phyloP scores from a whole-genome alignment of 2,113 vertebrate genomes.

The Thymallus thymallus region DNA sequence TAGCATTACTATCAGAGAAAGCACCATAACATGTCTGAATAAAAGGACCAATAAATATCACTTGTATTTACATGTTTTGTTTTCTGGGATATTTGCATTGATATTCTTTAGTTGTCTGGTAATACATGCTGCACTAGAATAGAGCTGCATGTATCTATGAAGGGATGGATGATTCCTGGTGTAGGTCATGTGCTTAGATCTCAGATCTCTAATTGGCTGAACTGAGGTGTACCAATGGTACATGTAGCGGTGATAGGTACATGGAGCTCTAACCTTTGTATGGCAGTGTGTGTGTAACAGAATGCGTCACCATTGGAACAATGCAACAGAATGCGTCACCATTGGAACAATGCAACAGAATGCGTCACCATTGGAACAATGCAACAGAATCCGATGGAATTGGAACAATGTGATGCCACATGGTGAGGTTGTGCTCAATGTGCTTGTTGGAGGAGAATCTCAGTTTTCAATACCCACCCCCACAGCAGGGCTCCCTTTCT shows the following conservation, averaged over 20 bases:
- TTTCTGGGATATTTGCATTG: slow-evolving; percentile 31
- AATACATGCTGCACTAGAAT: slow-evolving; percentile 54
- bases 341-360: slow-evolving; percentile 37
- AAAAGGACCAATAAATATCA: too few species aligned
- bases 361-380: slow-evolving; percentile 34
- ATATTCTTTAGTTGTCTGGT: slow-evolving; percentile 57
- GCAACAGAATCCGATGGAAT: slow-evolving; percentile 32
- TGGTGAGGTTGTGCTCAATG: slow-evolving; percentile 28
- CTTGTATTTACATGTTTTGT: neutral
- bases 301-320: slow-evolving; percentile 42
- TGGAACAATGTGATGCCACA: slow-evolving; percentile 46
- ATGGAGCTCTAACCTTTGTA: slow-evolving; percentile 26
- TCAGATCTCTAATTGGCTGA: slow-evolving; percentile 57
- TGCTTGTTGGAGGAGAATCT: slow-evolving; percentile 10
- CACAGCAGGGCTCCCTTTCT: neutral
- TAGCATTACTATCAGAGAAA: too few species aligned
- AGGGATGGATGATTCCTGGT: slow-evolving; percentile 59
- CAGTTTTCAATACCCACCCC: neutral
- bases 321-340: too few species aligned
- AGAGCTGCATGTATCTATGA: slow-evolving; percentile 60
- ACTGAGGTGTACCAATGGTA: slow-evolving; percentile 40
- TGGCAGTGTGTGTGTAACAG: too few species aligned
- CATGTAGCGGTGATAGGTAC: neutral
- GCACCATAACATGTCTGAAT: too few species aligned
- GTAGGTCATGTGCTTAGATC: slow-evolving; percentile 61